Conservation (phyloP, 2,113 vertebrate species). For the Aegypius monachus region DNA sequence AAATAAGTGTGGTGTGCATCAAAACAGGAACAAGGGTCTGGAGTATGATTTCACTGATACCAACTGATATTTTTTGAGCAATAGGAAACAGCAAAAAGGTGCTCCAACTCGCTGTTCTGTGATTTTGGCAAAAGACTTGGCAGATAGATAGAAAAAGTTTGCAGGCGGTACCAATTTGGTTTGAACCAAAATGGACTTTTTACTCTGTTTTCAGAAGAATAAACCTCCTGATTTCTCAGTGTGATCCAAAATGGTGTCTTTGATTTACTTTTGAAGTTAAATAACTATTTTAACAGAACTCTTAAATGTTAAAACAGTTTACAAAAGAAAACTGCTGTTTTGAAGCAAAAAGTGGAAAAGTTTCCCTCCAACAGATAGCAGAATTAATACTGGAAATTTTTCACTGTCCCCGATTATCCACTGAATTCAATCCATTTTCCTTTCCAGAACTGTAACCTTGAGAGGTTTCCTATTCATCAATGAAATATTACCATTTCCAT, state of each 20-base stretch:
- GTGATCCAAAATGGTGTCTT: background rate
- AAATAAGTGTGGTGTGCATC: background rate
- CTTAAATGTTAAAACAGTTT: background rate
- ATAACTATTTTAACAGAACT: background rate
- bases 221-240: accelerated
- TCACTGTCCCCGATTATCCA: background rate
- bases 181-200: background rate
- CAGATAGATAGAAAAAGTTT: background rate
- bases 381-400: background rate
- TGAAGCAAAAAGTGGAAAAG: background rate
- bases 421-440: background rate
- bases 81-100: background rate
- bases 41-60: background rate
- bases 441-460: background rate
- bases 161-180: background rate
- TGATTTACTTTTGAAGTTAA: background rate
- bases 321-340: background rate
- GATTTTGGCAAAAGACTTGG: background rate
- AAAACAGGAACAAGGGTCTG: background rate
- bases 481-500: background rate
- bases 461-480: background rate
- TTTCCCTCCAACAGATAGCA: background rate
- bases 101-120: background rate
- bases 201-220: background rate
- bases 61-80: background rate